Base-by-base conservation (phyloP, 1,140 invertebrate species). In the Cotesia typhae region DNA sequence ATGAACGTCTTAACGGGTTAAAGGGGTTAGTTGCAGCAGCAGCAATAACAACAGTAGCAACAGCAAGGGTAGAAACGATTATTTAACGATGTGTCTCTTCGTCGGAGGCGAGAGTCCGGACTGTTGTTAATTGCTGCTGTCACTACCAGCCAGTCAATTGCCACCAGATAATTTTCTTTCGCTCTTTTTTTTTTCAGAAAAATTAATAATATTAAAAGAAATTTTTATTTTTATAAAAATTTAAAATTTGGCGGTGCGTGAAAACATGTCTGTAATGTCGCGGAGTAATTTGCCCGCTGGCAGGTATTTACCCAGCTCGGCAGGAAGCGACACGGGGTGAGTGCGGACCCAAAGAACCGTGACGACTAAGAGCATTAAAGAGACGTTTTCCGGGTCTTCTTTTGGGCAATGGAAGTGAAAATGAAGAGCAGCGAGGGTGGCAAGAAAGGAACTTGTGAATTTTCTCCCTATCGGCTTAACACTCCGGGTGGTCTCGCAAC, bases 361-460 rank as follows among this genome's bases (percentile, higher is more conserved):
- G 80, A 80, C 81, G 79, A 80, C 77, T 86, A 86, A 86, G 85
- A 85, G 85, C 83, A 85, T 85, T 85, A 85, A 83, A 84, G 83
- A 83, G 82, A 85, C 84, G 84, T 84, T 85, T 85, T 84, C 82
- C 83, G 79, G 82, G 78, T 84, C 85, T 84, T 85, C 83, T 79
- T 80, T 47, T 47, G 41, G 41, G 41, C 41, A 47, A 47, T 47
- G 41, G 41, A 47, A 2, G 10, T 47, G 41, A 47, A 7, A 47
- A 47, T 47, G 41, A 9, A 9, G 5, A 47, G 41, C 28, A 47
- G 41, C 10, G 41, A 47, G 41, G 41, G 41, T 47, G 41, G 6
- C 6, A 47, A 47, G 41, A 47, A 47, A 47, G 41, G 41, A 47
- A 47, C 41, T 47, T 47, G 41, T 47, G 41, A 47, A 47, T 47